Base-by-base conservation (phyloP, 2,888 invertebrate genomes). In the Andrena camellia region DNA sequence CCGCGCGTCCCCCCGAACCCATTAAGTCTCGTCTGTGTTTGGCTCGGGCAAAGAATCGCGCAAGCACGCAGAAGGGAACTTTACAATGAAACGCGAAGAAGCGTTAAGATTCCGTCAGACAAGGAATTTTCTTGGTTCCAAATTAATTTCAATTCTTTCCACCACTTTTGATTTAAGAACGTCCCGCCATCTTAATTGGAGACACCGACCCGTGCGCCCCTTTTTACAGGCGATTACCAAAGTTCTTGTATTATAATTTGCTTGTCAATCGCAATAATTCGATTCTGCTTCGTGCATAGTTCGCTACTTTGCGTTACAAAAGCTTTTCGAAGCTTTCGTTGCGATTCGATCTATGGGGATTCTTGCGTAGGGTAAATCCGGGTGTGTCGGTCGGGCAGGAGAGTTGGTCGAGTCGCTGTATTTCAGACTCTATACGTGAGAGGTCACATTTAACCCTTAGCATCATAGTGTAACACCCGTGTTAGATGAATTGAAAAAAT, bases 11-110 rank as follows among this genome's bases (percentile, higher is more conserved):
- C 78, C 75, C 66, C 52, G 72, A 71, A 68, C 71, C 70, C 54
- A 81, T 81, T 80, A 79, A 84, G 68, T 64, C 64, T 48, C 52
- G 33, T 26, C 20, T 69, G 80, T 77, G 80, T 86, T 71, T 62
- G 59, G 10, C 20, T 42, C 33, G 62, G 69, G 67, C 67, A 62
- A 77, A 78, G 57, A 64, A 72, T 72, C 62, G n/a, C 29, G 29
- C 42, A 29, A 54, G 6, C 59, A 57, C 59, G 48, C 2, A 13
- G 20, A 26, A 20, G 6, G 7, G 42, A 62, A 17, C n/a, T 59
- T 50, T 50, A 33, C 64, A n/a, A 50, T n/a, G 23, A 20, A 13
- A n/a, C 2, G 67, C 78, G 72, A 81, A 76, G 31, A 5, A 17
- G 66, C 13, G 10, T 48, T 17, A 20, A 35, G 20, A 33, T 59